Percentiles rank a stretch among this genome's conserved stretches.
Evolutionary conservation across 2,888 invertebrate species (phyloP).

Genomic region (Prosapia bicincta): DNA sequence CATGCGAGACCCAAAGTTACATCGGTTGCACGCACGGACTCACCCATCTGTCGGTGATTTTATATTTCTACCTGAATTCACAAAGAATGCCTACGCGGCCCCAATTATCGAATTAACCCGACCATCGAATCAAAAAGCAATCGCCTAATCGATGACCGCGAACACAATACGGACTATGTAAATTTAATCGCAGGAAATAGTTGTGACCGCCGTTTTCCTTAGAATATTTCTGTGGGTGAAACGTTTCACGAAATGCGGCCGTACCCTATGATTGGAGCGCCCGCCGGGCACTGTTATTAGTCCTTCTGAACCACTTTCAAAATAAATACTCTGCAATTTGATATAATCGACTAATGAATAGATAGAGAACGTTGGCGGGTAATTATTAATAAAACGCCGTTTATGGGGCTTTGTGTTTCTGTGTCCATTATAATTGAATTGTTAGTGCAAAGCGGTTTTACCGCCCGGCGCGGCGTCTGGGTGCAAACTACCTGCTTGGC

Average conservation of each 20-base stretch:
- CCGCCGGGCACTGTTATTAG: background rate
- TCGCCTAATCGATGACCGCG: background rate
- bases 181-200: constrained; percentile 2
- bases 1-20: background rate
- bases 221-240: background rate
- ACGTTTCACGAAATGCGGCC: background rate
- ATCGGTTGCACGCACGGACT: background rate
- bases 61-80: background rate
- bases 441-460: background rate
- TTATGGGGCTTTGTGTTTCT: background rate
- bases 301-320: background rate
- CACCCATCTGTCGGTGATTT: background rate
- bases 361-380: background rate
- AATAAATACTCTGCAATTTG: background rate
- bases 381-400: background rate
- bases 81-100: background rate
- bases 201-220: background rate
- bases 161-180: background rate
- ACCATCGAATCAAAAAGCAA: background rate
- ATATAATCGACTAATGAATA: background rate
- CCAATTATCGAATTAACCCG: background rate
- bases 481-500: background rate
- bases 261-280: background rate
- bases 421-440: background rate
- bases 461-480: background rate